Conservation (phyloP, 2,113 vertebrate genomes). For the Helogale parvula region DNA sequence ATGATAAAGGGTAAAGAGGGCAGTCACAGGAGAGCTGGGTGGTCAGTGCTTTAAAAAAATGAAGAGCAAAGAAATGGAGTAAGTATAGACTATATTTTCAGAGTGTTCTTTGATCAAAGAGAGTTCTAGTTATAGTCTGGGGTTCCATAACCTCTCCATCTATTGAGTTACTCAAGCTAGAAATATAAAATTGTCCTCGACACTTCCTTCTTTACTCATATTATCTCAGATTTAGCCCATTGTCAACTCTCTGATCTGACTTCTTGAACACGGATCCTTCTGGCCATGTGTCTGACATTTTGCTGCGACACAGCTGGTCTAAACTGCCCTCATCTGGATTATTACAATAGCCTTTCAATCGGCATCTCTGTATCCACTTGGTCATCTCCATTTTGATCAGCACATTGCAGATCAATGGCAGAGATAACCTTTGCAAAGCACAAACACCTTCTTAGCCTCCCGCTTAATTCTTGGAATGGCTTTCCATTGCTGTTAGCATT, state of each 20-base stretch:
- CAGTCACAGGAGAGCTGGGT: neutral
- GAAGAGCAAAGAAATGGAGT: neutral
- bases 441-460: neutral
- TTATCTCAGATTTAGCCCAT: neutral
- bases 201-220: neutral
- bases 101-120: neutral
- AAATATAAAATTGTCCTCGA: neutral
- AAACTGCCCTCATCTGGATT: too few species aligned
- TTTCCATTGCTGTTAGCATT: neutral
- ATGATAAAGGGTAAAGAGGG: neutral
- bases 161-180: neutral
- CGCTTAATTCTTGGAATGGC: neutral
- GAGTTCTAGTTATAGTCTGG: neutral
- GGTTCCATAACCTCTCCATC: neutral
- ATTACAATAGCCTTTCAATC: neutral
- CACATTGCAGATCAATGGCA: neutral
- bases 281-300: neutral
- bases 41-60: neutral
- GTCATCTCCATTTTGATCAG: neutral
- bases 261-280: neutral
- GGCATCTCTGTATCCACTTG: neutral
- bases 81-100: neutral
- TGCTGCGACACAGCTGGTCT: neutral
- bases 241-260: neutral
- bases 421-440: neutral